Evolutionary conservation across 2,113 vertebrate species (phyloP).

Genomic region (Trematocara zebra): DNA sequence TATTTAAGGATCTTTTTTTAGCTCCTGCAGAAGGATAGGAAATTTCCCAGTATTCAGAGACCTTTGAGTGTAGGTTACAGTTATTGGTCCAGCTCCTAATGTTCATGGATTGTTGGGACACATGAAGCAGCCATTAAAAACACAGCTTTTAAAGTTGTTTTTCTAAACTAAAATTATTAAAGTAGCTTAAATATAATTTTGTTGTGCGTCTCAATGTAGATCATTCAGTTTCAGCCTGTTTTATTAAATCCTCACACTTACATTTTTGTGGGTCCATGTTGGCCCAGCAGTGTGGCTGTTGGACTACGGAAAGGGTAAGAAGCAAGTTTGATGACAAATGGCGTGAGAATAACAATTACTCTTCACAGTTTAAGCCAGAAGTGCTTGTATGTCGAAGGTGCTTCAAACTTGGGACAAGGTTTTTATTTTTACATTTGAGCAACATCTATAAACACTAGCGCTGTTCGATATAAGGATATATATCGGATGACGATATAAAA

Average conservation of each 20-base stretch:
- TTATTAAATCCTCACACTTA: not conserved
- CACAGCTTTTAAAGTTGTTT: not conserved
- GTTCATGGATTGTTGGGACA: not conserved
- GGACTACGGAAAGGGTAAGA: not conserved
- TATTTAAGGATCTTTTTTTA: not conserved
- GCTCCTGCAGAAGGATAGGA: not conserved
- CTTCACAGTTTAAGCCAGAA: not conserved
- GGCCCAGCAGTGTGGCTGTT: fast-evolving
- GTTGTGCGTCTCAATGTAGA: fast-evolving
- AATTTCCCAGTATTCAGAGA: not conserved
- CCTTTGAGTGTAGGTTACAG: not conserved
- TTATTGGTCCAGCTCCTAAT: not conserved
- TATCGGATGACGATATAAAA: too few species aligned
- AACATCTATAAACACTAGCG: too few species aligned
- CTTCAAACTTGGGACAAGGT: not conserved
- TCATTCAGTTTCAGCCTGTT: not conserved
- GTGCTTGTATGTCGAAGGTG: not conserved
- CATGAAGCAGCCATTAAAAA: not conserved
- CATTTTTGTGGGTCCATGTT: not conserved
- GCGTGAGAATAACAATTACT: not conserved
- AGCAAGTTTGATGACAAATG: not conserved
- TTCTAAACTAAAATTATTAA: not conserved
- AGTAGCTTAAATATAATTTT: fast-evolving
- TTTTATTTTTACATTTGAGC: not conserved
- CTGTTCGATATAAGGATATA: too few species aligned